Percentiles rank a stretch among this genome's conserved stretches.
Evolutionary conservation across 2,113 vertebrate genomes (phyloP).

Genomic region (Mormyrus lacerda): DNA sequence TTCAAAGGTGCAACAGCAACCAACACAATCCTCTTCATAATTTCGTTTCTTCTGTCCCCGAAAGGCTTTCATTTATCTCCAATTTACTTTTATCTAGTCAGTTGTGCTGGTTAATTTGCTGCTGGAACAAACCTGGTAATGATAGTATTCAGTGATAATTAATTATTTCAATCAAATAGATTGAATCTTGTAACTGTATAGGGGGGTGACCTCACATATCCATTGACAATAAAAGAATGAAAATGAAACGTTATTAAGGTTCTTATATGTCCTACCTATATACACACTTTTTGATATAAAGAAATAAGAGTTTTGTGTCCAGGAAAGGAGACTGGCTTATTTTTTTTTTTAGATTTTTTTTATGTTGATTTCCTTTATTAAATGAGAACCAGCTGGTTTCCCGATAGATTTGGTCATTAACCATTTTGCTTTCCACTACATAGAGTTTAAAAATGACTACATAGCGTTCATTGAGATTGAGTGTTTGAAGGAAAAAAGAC

Average conservation of each 20-base stretch:
- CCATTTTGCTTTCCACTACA: not conserved
- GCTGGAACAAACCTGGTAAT: not conserved
- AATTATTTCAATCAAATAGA: not conserved
- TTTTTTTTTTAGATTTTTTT: not conserved
- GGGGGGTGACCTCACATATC: not conserved
- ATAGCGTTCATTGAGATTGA: not conserved
- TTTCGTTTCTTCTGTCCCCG: not conserved
- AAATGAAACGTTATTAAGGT: not conserved
- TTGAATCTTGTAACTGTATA: not conserved
- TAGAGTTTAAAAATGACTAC: not conserved
- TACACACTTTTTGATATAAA: not conserved
- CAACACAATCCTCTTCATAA: not conserved
- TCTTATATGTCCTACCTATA: not conserved
- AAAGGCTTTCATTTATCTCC: not conserved
- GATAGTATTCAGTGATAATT: not conserved
- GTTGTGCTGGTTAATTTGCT: not conserved
- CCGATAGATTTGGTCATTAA: not conserved
- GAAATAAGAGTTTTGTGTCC: not conserved
- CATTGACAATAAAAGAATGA: not conserved
- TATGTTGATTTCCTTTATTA: not conserved
- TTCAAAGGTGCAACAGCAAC: not conserved
- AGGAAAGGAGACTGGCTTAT: not conserved
- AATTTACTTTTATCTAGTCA: not conserved
- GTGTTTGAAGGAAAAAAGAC: not conserved
- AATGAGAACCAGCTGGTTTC: not conserved